Evolutionary conservation across 2,797 vertebrate species (phyloP), one percentile per base, ranked within the genome.

Genomic region (Notolepis coatsorum): DNA sequence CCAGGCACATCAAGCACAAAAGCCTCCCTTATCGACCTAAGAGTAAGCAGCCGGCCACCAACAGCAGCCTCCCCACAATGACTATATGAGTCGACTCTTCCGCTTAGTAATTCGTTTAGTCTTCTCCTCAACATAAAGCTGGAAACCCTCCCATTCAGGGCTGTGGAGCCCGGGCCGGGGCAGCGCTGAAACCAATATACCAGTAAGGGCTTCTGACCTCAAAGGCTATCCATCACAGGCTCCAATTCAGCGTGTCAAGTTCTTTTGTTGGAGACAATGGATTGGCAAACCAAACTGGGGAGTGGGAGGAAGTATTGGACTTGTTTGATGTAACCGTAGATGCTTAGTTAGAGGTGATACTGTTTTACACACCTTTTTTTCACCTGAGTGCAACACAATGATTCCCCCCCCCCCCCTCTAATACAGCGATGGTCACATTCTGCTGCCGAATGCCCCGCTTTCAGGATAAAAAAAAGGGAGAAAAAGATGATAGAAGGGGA

Each of bases 291-390:
- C 82, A 84, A 90, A 89, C 66, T 84, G 86, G 88, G 89, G 88
- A 89, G 87, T 87, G 88, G 84, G 88, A 91, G 88, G 89, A 89
- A 90, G 90, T 90, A 89, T 88, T 88, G 85, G 86, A 89, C 88
- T 86, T 90, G 90, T 90, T 79, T 88, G 84, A 80, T 87, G 90
- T 88, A 89, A 90, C 86, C 77, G 80, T 88, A 90, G 79, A 81
- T 67, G 79, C 78, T 78, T 25, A n/a, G n/a, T n/a, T 38, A 41
- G 82, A 88, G 86, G 90, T 84, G 87, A 86, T 83, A 82, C 82
- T 78, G 73, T 86, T 87, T 87, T 86, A 74, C 82, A 78, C 69
- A 76, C 77, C 59, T 81, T 80, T 81, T 80, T 88, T 87, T 89
- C 84, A 81, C 80, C 72, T 21, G 80, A 84, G 84, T 71, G 28